Conservation (phyloP, 2,113 vertebrate species). For the Sinocyclocheilus anophthalmus region DNA sequence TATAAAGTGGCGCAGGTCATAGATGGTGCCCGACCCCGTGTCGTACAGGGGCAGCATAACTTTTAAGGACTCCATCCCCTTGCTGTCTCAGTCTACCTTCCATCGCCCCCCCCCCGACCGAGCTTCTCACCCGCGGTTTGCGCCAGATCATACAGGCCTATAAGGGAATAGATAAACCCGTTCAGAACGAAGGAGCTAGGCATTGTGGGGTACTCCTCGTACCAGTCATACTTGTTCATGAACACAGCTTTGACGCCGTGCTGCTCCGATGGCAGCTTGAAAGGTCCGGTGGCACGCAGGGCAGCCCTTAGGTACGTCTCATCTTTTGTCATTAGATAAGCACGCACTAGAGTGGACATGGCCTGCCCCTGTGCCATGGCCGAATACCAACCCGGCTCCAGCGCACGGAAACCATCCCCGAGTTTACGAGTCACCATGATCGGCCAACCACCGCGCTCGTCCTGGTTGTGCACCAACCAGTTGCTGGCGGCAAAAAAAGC, state of each 20-base stretch:
- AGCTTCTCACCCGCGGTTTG: conserved; percentile 88
- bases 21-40: conserved; percentile 95
- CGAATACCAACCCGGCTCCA: conserved; percentile 98
- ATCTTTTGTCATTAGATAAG: conserved; percentile 90
- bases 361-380: conserved; percentile 99
- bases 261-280: conserved; percentile 86
- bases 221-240: conserved; percentile 95
- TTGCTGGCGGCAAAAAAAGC: conserved; percentile 94
- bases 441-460: conserved; percentile 93
- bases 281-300: conserved; percentile 87
- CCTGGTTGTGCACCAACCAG: conserved; percentile 95
- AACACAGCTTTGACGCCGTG: conserved; percentile 93
- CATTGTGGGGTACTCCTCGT: conserved; percentile 95
- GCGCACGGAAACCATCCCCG: conserved; percentile 89
- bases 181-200: conserved; percentile 98
- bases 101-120: conserved; percentile 81
- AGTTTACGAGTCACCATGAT: conserved; percentile 96
- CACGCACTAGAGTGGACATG: conserved; percentile 93
- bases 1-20: conserved; percentile 96
- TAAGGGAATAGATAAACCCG: conserved; percentile 95
- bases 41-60: conserved; percentile 96
- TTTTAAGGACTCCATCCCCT: conserved; percentile 92
- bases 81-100: conserved; percentile 78
- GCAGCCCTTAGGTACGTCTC: conserved; percentile 85
- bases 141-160: conserved; percentile 92